Base-by-base conservation (phyloP, 2,113 vertebrate species). In the Scatophagus argus region DNA sequence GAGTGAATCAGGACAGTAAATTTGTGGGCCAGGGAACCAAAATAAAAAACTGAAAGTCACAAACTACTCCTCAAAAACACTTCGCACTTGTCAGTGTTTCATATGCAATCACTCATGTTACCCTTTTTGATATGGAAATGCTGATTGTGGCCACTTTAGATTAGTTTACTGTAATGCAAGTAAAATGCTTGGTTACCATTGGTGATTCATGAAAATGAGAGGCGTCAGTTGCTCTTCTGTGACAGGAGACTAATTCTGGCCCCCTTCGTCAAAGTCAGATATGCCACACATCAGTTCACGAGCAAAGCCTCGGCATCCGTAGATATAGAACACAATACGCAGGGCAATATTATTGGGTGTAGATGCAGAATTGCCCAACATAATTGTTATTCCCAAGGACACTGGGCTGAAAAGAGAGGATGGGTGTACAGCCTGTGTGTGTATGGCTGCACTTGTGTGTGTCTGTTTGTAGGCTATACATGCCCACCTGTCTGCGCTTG, bases 391-490 rank as follows among this genome's bases (percentile, higher is more conserved):
- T 71, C n/a, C 39, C 38, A n/a, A 21, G 3, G 52, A 34, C 3
- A 12, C 12, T 38, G 52, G 6, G 4, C 52, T 70, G 39, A 34
- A 27, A 25, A 39, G 25, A 19, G 25, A 64, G 23, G 72, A 56
- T 29, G 68, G 21, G 27, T 59, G 8, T 21, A 4, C 55, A 19
- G 21, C 12, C 16, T 55, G 64, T 46, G 39, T 39, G 23, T 52
- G 25, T 65, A 25, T 73, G 27, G 29, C 23, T 77, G 14, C 9
- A 1, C 10, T n/a, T 60, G 39, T 70, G 46, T 81, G 62, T 74
- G 21, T 66, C 13, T 39, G 43, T 80, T 79, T 88, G 56, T 54
- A 73, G 65, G 67, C 81, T 66, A 32, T 6, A 17, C 67, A 49
- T 32, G 27, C 31, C 19, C 61, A 69, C 39, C 60, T 60, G 43